Evolutionary conservation across 2,113 vertebrate genomes (phyloP).

Genomic region (Brachirus orientalis): DNA sequence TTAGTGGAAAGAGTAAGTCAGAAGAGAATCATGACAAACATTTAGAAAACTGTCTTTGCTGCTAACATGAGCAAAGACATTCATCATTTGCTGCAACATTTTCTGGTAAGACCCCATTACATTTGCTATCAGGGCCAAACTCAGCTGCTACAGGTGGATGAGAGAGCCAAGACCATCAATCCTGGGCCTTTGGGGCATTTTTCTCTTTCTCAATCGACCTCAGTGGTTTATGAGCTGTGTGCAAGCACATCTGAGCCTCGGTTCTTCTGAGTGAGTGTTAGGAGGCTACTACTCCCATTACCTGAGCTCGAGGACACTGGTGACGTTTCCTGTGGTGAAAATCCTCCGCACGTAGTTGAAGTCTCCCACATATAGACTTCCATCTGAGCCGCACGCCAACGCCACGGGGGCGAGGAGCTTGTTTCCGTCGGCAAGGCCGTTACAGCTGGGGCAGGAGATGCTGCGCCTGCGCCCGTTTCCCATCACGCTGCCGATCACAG

Average conservation of each 20-base stretch:
- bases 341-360: conserved; percentile 99
- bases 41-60: conserved; percentile 2
- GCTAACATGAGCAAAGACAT: conserved; percentile 20
- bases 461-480: conserved; percentile 95
- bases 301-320: conserved; percentile 97
- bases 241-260: conserved; percentile 53
- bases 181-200: conserved; percentile 57
- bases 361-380: conserved; percentile 97
- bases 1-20: conserved; percentile 55
- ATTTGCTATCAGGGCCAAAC: conserved; percentile 32
- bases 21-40: conserved; percentile 26
- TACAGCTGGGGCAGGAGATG: conserved; percentile 98
- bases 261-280: conserved; percentile 35
- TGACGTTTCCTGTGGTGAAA: conserved; percentile 96
- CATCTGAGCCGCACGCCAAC: conserved; percentile 92
- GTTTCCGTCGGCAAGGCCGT: conserved; percentile 96
- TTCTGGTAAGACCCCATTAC: conserved; percentile 36
- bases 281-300: conserved; percentile 62
- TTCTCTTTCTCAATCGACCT: conserved; percentile 59
- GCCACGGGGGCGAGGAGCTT: conserved; percentile 96
- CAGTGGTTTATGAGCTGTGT: conserved; percentile 57
- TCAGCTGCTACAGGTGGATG: conserved; percentile 66
- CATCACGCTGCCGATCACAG: conserved; percentile 97
- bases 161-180: conserved; percentile 53
- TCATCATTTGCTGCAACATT: conserved; percentile 22